Evolutionary conservation across 2,797 vertebrate species (phyloP), one percentile per base, ranked within the genome.

Genomic region (Xerus rutilus): DNA sequence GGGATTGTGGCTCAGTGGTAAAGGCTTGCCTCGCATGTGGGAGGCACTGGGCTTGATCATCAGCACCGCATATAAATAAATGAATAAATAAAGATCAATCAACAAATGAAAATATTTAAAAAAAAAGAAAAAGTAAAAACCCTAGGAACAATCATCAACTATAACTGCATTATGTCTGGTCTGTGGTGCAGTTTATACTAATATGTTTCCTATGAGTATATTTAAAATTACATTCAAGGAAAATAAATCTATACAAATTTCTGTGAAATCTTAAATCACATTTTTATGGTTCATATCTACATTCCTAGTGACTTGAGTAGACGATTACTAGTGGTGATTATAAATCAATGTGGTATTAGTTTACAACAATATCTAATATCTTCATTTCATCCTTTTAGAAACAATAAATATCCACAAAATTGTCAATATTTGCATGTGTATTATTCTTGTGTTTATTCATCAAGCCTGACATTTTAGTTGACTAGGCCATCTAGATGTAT

Each of bases 331-430:
- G 62, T 43, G 11, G 4, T 78, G 1, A 86, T 91, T 73, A 78
- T 74, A 11, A 91, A 82, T 67, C 78, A 92, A 54, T 54, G 3
- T 64, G 87, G 74, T 30, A 8, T 94, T 74, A 82, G 18, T 49
- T 12, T 9, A 17, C 54, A 57, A 39, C 5, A 87, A 79, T 79
- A 92, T 57, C 18, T 57, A 82, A 35, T 49, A 93, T 3, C 17
- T 43, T 70, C 64, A 69, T 82, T 91, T 92, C 79, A n/a, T 52
- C 57, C 35, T 54, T 87, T 86, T 83, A 59, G 43, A 91, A 94
- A 89, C 17, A 82, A 57, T 62, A 12, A 59, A 43, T 45, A 65
- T 91, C 77, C 62, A 3, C 20, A 64, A 6, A 82, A 62, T 83
- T 91, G 3, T 93, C 32, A 89, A 32, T 8, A 78, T 86, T 82